Conservation (phyloP, 2,888 invertebrate species). For the Drosophila algonquin region DNA sequence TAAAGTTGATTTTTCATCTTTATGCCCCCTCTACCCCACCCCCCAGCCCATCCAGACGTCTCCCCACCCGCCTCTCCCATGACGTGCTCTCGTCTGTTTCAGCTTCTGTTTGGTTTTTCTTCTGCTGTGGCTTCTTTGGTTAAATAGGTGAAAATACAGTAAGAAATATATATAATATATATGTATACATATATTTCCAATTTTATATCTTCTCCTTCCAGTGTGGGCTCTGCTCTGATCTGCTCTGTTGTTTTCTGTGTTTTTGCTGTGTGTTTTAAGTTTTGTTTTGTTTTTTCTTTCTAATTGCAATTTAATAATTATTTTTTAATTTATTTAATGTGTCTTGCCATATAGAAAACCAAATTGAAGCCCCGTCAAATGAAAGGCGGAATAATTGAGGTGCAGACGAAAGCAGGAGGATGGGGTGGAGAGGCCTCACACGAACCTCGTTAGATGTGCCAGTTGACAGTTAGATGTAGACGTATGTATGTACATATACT, state of each 20-base stretch:
- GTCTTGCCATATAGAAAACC: conserved; percentile 29
- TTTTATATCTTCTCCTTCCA: conserved; percentile 1
- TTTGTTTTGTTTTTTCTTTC: conserved; percentile 14
- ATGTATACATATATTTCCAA: conserved; percentile 28
- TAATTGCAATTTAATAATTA: conserved; percentile 68
- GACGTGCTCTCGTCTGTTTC: conserved; percentile 20
- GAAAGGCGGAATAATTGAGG: conserved; percentile 33
- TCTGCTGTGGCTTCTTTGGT: conserved; percentile 37
- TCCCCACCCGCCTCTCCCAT: conserved; percentile 11
- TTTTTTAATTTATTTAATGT: conserved; percentile 53
- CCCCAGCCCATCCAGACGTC: background rate
- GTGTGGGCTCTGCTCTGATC: background rate
- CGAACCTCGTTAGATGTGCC: conserved; percentile 40
- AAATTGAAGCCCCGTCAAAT: conserved; percentile 13
- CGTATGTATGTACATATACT: conserved; percentile 3
- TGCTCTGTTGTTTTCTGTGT: background rate
- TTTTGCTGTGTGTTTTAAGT: background rate
- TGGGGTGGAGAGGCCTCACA: background rate
- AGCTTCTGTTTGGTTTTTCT: conserved; percentile 8
- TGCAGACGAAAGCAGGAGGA: conserved; percentile 11
- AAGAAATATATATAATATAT: conserved; percentile 21
- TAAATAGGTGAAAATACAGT: conserved; percentile 71
- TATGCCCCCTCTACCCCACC: background rate
- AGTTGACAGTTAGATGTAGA: conserved; percentile 41
- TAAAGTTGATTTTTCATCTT: conserved; percentile 69